Percentiles rank a stretch among this genome's conserved stretches.
These are phyloP conservation scores for Erynnis tages DNA, from an alignment of 2,888 invertebrate genomes.

Conservation along the genomic window DNA sequence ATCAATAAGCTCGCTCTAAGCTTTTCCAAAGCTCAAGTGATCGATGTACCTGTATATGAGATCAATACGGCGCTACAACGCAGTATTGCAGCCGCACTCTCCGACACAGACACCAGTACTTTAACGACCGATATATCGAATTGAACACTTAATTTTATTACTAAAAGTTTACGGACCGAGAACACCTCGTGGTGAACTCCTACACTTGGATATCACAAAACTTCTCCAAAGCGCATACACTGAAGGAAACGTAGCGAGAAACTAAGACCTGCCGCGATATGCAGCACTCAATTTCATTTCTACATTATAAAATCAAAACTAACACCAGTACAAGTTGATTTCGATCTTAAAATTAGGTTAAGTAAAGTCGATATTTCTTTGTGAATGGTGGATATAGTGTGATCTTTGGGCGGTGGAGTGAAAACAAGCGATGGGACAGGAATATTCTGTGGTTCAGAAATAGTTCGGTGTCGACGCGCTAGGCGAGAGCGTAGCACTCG, in stretches of 20 bases:
- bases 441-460: slow-evolving; percentile 50
- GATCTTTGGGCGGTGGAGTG: slow-evolving; percentile 37
- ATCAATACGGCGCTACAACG: slow-evolving; percentile 3
- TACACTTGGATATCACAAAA: neutral
- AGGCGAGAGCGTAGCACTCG: neutral
- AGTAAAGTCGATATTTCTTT: slow-evolving; percentile 32
- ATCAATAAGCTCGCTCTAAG: neutral
- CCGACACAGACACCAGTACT: neutral
- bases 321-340: neutral
- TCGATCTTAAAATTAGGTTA: slow-evolving; percentile 16
- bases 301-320: slow-evolving; percentile 11
- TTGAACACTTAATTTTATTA: neutral
- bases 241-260: slow-evolving; percentile 3
- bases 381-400: slow-evolving; percentile 25
- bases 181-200: neutral
- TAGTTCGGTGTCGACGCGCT: slow-evolving; percentile 15
- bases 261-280: slow-evolving; percentile 12
- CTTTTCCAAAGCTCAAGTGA: slow-evolving; percentile 8
- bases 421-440: slow-evolving; percentile 55
- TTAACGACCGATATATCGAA: neutral
- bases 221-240: neutral
- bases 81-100: slow-evolving; percentile 1
- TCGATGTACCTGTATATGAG: slow-evolving; percentile 7
- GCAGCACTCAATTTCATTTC: slow-evolving; percentile 5
- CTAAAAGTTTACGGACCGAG: neutral